Conservation (phyloP, 2,113 vertebrate species). For the Ctenomys sociabilis region DNA sequence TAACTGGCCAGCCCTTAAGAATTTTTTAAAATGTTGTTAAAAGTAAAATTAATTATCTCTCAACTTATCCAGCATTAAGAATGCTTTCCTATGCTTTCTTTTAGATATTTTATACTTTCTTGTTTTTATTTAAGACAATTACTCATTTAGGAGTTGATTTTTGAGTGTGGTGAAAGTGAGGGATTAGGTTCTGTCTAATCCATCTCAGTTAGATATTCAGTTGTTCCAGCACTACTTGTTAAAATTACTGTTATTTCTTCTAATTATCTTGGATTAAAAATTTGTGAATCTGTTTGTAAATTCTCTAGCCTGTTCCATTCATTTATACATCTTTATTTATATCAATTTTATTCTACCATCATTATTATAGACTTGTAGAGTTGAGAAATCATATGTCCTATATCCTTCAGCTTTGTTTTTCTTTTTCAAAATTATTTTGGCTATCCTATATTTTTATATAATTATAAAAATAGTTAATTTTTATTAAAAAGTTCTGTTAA, state of each 20-base stretch:
- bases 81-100: neutral
- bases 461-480: neutral
- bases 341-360: neutral
- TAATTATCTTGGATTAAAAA: neutral
- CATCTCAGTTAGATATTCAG: neutral
- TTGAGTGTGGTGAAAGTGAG: neutral
- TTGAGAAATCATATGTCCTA: neutral
- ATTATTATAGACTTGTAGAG: neutral
- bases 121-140: neutral
- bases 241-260: neutral
- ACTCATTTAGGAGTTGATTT: neutral
- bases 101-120: neutral
- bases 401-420: neutral
- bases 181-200: neutral
- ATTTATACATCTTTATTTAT: neutral
- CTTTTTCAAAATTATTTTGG: neutral
- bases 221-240: neutral
- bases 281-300: neutral
- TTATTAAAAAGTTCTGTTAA: neutral
- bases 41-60: too few relatives aligned
- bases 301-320: neutral
- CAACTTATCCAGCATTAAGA: neutral
- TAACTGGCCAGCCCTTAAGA: too few relatives aligned
- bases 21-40: too few relatives aligned
- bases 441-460: neutral